Evolutionary conservation across 2,888 invertebrate species (phyloP).

Genomic region (Clepsis dumicolana): DNA sequence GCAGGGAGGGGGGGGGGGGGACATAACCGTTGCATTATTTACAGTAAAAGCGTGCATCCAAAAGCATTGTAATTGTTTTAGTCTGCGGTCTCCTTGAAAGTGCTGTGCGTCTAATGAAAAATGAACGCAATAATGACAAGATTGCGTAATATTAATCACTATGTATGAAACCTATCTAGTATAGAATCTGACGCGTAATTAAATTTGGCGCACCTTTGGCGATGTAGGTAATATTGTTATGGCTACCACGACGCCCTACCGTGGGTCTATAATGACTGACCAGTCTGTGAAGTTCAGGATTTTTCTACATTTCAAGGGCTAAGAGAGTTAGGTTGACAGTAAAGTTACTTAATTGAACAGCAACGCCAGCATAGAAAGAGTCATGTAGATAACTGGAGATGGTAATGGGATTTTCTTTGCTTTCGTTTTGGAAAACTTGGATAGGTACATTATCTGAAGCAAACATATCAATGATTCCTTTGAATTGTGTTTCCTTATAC

Average conservation of each 20-base stretch:
- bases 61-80: constrained; percentile 71
- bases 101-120: constrained; percentile 44
- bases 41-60: constrained; percentile 63
- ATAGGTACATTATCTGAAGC: too few relatives aligned
- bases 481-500: too few relatives aligned
- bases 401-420: neutral
- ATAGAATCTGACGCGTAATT: constrained; percentile 35
- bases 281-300: constrained; percentile 6
- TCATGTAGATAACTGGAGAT: neutral
- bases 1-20: constrained; percentile 48
- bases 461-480: too few relatives aligned
- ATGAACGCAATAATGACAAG: constrained; percentile 32
- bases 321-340: constrained; percentile 7
- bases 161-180: constrained; percentile 34
- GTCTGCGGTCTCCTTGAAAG: constrained; percentile 58
- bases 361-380: neutral
- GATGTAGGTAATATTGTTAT: constrained; percentile 34
- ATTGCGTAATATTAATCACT: constrained; percentile 39
- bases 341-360: neutral
- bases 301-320: constrained; percentile 16
- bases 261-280: constrained; percentile 26
- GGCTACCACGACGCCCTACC: constrained; percentile 6
- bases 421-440: too few relatives aligned
- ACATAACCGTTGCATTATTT: constrained; percentile 64
- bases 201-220: constrained; percentile 35